Evolutionary conservation across 2,888 invertebrate genomes (phyloP), one percentile per base, ranked within the genome.

Genomic region (Stenoptilia bipunctidactyla): DNA sequence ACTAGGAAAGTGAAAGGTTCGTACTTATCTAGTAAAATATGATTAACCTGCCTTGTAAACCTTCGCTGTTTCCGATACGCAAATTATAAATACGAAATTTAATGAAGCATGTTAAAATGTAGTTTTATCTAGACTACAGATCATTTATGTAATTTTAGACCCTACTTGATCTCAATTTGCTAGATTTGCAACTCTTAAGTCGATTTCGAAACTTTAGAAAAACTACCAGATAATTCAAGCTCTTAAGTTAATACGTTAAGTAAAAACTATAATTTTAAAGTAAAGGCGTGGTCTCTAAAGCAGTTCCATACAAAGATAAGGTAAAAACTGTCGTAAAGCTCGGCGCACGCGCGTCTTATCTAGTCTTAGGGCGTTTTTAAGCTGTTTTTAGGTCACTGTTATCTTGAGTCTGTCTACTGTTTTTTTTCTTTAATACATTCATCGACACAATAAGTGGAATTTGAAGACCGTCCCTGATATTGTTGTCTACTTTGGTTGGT

Each of bases 271-370:
- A 34, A 34, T 39, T 20, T 30, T 30, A 30, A n/a, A 44, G 42
- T 37, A 40, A 50, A 48, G 56, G 55, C 40, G 55, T 62, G 72
- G 56, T 64, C 60, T 63, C 58, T 62, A 55, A 60, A 61, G 56
- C 58, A 64, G 53, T 52, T 51, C 54, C 41, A 64, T 65, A 67
- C 69, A 70, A 65, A 60, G 64, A 65, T 70, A 70, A 66, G 58
- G 68, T 75, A 69, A 72, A 68, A 75, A 66, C 66, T 58, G 53
- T 51, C 55, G 56, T 60, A 58, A 54, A 57, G 55, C 56, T 48
- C 66, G 49, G 51, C 58, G 62, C 67, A 68, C 68, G 71, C 61
- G 61, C 63, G 50, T 27, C 51, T 68, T 68, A 72, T 68, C 73
- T 71, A 52, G 51, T 52, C 60, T 62, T 74, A 20, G 20, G 20